Conservation (phyloP, 2,888 invertebrate species). For the Thymelicus acteon region DNA sequence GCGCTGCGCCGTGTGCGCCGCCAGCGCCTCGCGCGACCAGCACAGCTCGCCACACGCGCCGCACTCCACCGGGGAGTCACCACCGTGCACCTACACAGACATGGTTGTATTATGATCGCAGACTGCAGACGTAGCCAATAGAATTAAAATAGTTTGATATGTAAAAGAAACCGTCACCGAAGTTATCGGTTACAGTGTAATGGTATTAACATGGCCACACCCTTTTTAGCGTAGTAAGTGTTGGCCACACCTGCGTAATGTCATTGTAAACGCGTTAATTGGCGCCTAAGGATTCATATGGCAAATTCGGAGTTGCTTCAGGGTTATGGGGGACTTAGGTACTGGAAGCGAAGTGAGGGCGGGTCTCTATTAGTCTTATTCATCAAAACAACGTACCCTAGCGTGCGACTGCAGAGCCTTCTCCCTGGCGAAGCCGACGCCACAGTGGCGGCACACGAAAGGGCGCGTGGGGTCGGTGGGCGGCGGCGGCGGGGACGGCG, state of each 20-base stretch:
- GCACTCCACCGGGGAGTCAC: constrained; percentile 92
- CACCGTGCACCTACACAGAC: constrained; percentile 87
- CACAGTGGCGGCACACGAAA: constrained; percentile 89
- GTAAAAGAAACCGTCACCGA: too few relatives aligned
- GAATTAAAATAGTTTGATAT: too few relatives aligned
- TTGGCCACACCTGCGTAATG: too few relatives aligned
- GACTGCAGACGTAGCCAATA: neutral
- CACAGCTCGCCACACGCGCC: constrained; percentile 92
- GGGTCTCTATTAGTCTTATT: too few relatives aligned
- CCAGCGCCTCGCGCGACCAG: constrained; percentile 85
- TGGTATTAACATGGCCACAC: too few relatives aligned
- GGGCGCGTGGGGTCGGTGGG: constrained; percentile 89
- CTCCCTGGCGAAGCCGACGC: constrained; percentile 91
- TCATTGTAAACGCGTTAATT: too few relatives aligned
- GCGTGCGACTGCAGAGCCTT: constrained; percentile 92
- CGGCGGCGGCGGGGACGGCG: constrained; percentile 57
- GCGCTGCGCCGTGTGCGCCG: constrained; percentile 61
- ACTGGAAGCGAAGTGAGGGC: too few relatives aligned
- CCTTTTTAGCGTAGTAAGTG: too few relatives aligned
- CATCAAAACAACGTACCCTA: constrained; percentile 66
- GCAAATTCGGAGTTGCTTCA: too few relatives aligned
- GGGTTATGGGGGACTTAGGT: too few relatives aligned
- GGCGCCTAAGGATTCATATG: too few relatives aligned
- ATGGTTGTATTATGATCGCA: neutral
- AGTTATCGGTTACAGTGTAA: too few relatives aligned